phyloP scores from a whole-genome alignment of 2,797 vertebrate species.

The Leuciscus waleckii region DNA sequence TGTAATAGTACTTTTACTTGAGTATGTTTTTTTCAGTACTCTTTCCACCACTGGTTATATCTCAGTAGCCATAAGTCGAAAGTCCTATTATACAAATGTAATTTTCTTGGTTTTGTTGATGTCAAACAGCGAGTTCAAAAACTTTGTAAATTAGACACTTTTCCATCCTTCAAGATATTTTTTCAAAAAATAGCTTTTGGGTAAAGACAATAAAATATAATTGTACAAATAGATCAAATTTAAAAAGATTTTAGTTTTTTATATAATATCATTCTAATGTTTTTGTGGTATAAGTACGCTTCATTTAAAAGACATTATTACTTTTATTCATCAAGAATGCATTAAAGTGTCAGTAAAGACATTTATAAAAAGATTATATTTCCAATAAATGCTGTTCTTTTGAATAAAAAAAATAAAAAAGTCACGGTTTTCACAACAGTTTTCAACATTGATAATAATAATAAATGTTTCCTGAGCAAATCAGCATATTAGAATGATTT shows the following conservation, averaged over 20 bases:
- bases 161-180: not conserved
- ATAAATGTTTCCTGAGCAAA: not conserved
- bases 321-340: not conserved
- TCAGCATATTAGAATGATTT: not conserved
- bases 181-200: not conserved
- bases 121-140: not conserved
- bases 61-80: not conserved
- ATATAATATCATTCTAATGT: not conserved
- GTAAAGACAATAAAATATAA: not conserved
- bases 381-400: not conserved
- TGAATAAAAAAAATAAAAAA: not conserved
- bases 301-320: not conserved
- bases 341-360: not conserved
- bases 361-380: not conserved
- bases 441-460: not conserved
- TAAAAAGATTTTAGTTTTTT: not conserved
- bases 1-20: too few relatives aligned
- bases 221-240: not conserved
- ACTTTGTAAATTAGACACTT: not conserved
- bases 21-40: too few relatives aligned
- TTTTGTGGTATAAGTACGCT: not conserved
- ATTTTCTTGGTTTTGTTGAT: not conserved
- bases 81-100: slow-evolving; percentile 10
- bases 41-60: not conserved
- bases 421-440: not conserved